Evolutionary conservation across 1,140 invertebrate genomes (phyloP), one percentile per base, ranked within the genome.

Genomic region (Carcinoscorpius rotundicauda): DNA sequence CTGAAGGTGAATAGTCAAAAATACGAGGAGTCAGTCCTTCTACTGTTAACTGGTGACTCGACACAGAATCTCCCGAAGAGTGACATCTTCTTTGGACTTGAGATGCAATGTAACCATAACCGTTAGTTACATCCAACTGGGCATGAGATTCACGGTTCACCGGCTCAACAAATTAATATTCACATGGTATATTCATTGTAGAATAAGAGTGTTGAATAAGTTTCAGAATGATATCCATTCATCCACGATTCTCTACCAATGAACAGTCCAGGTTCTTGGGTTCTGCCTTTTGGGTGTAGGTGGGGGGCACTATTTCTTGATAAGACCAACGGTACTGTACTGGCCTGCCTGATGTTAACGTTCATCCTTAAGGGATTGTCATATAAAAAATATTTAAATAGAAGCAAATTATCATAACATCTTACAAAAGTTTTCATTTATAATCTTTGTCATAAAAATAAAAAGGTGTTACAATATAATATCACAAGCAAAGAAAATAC

Each of bases 1-100:
- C 52, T 8, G 5, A 65, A n/a, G 67, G 65, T 62, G 64, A 61
- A 62, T 64, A 65, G 56, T 68, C 61, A 60, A 69, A 56, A n/a
- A 67, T 52, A n/a, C 68, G 60, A 50, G 68, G 63, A 56, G 68
- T 61, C 4, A 69, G 61, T 52, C 68, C 68, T 58, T 69, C 68
- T 49, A 63, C 62, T 52, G 68, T 58, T 11, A 59, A 62, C 60
- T 64, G 62, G 29, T 69, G 59, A 62, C 64, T 68, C 60, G 66
- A 62, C 61, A 63, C 64, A 51, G 60, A 56, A 4, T 29, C 29
- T 29, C 29, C 29, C 29, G 29, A 29, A 29, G 58, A 29, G 29
- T 49, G 6, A 48, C 57, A 61, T 62, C 48, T 56, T 58, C 49
- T 52, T 56, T 60, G 8, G 58, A 62, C 49, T 53, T 62, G n/a